phyloP scores from a whole-genome alignment of 2,888 invertebrate species.

The Hydrotaea cyrtoneurina region DNA sequence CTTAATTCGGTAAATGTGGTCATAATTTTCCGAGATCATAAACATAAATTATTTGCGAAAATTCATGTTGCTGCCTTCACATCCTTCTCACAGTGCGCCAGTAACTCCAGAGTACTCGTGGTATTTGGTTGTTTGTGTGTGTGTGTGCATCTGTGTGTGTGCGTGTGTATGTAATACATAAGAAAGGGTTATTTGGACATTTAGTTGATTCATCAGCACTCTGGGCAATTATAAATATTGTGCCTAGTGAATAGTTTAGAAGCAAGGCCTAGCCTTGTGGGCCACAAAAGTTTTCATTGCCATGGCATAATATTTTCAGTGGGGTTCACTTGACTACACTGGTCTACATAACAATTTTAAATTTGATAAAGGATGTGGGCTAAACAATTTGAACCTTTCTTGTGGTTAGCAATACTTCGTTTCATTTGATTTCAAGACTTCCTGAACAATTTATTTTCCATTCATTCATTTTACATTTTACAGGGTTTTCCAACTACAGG shows the following conservation, averaged over 20 bases:
- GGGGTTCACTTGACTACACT: no score
- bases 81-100: not conserved
- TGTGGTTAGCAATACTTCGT: no score
- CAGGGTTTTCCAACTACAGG: no score
- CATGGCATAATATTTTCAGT: no score
- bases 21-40: constrained; percentile 32
- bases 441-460: no score
- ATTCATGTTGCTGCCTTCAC: not conserved
- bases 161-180: not conserved
- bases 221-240: not conserved
- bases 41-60: constrained; percentile 52
- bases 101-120: no score
- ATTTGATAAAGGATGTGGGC: no score
- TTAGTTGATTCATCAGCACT: not conserved
- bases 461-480: no score
- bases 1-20: constrained; percentile 25
- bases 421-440: no score
- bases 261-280: not conserved
- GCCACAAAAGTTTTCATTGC: not conserved
- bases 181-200: not conserved
- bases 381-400: no score
- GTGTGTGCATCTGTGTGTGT: not conserved
- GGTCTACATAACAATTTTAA: no score
- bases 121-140: no score
- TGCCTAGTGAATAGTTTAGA: not conserved